phyloP scores from a whole-genome alignment of 2,888 invertebrate species.

The Acleris emargana region DNA sequence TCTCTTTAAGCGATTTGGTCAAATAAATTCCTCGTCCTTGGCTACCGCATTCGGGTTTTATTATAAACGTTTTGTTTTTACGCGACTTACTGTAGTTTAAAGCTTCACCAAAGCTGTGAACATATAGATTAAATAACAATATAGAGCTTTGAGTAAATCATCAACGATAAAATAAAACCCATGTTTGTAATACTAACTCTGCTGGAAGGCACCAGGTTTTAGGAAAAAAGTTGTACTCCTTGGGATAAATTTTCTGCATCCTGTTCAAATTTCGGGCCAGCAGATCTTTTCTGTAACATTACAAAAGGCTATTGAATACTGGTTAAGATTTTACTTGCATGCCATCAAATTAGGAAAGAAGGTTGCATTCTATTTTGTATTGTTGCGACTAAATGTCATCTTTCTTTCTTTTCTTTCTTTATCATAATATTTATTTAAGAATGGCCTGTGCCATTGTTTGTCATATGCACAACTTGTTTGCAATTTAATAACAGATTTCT shows the following conservation, averaged over 20 bases:
- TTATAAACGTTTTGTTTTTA: slow-evolving; percentile 91
- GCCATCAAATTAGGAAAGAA: too few relatives aligned
- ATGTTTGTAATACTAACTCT: slow-evolving; percentile 85
- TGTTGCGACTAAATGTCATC: too few relatives aligned
- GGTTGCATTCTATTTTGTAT: too few relatives aligned
- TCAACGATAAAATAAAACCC: too few relatives aligned
- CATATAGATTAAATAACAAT: slow-evolving; percentile 1
- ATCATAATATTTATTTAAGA: too few relatives aligned
- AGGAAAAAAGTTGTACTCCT: slow-evolving; percentile 96
- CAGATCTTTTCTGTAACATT: slow-evolving; percentile 88
- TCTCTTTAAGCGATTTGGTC: slow-evolving; percentile 90
- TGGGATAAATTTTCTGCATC: slow-evolving; percentile 94
- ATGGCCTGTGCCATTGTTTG: too few relatives aligned
- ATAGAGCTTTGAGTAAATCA: too few relatives aligned
- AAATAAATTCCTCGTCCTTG: slow-evolving; percentile 95
- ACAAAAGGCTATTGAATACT: too few relatives aligned
- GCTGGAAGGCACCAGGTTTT: slow-evolving; percentile 97
- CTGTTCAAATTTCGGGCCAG: slow-evolving; percentile 94
- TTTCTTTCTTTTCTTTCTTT: too few relatives aligned
- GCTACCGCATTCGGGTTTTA: slow-evolving; percentile 96
- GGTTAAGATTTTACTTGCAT: too few relatives aligned
- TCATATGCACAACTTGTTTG: too few relatives aligned
- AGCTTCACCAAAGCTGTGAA: slow-evolving; percentile 87
- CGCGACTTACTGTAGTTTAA: slow-evolving; percentile 87
- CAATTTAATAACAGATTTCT: too few relatives aligned